phyloP scores from a whole-genome alignment of 2,113 vertebrate genomes.

The Porphyrio hochstetteri region DNA sequence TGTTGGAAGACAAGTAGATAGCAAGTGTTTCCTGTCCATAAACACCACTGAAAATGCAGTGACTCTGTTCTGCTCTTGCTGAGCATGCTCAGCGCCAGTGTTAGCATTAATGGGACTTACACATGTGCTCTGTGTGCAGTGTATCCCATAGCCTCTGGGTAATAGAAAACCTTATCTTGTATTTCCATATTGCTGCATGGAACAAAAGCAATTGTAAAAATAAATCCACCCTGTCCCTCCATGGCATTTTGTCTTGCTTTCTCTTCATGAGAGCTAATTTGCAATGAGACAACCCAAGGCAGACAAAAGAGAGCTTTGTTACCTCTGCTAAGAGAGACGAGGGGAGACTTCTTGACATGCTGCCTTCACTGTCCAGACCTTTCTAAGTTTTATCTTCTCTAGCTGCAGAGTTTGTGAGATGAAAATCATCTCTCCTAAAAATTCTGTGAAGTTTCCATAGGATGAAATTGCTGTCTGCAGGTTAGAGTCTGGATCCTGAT shows the following conservation, averaged over 20 bases:
- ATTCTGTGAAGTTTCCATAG: not conserved
- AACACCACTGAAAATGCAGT: not conserved
- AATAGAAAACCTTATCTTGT: constrained; percentile 49
- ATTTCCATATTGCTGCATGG: constrained; percentile 11
- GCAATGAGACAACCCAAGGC: not conserved
- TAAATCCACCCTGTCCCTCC: not conserved
- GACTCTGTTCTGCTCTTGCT: not conserved
- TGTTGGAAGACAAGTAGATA: not conserved
- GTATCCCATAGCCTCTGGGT: not conserved
- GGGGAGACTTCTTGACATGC: not conserved
- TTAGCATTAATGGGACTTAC: not conserved
- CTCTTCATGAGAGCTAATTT: not conserved
- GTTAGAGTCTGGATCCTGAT: not conserved
- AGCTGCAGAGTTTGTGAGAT: not conserved
- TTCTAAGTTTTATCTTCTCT: not conserved
- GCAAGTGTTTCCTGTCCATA: not conserved
- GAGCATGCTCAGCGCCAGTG: not conserved
- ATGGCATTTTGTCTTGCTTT: not conserved
- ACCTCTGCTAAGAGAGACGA: not conserved
- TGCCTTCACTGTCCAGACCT: not conserved
- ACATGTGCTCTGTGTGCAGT: not conserved
- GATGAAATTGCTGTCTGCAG: not conserved
- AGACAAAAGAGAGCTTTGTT: not conserved
- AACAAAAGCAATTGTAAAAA: constrained; percentile 7
- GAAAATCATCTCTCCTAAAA: not conserved